Evolutionary conservation across 2,797 vertebrate genomes (phyloP).

Genomic region (Rhinichthys osculus): DNA sequence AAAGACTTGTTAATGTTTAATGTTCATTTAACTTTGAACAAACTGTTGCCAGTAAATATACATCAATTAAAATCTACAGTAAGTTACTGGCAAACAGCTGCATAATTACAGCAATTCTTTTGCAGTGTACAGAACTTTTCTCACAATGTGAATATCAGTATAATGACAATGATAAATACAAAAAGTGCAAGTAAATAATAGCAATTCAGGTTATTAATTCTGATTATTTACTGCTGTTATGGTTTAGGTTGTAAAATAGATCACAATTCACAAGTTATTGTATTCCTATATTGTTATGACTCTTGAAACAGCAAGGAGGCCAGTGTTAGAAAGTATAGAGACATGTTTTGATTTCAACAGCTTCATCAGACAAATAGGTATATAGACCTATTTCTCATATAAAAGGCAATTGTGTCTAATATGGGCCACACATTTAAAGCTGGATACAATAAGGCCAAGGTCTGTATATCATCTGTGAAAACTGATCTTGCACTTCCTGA

Average conservation of each 20-base stretch:
- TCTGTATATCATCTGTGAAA: constrained; percentile 6
- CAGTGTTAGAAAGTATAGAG: not conserved
- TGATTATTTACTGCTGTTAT: not conserved
- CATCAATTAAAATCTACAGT: too few relatives aligned
- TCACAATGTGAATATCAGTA: too few relatives aligned
- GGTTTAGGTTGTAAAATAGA: not conserved
- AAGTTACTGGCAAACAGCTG: too few relatives aligned
- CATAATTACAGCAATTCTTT: too few relatives aligned
- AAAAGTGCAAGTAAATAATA: not conserved
- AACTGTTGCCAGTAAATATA: too few relatives aligned
- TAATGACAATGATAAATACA: not conserved
- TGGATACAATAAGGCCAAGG: not conserved
- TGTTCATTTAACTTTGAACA: too few relatives aligned
- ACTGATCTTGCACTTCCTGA: not conserved
- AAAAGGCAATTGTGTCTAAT: not conserved
- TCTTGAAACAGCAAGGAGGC: not conserved
- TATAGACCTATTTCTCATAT: not conserved
- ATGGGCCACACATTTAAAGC: not conserved
- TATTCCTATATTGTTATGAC: not conserved
- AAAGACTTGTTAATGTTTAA: too few relatives aligned
- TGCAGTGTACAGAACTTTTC: not conserved
- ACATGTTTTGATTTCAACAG: not conserved
- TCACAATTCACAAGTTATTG: too few relatives aligned
- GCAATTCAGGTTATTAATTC: not conserved
- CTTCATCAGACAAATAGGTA: not conserved